Evolutionary conservation across 2,113 vertebrate species (phyloP), one percentile per base, ranked within the genome.

Genomic region (Aphyosemion australe): DNA sequence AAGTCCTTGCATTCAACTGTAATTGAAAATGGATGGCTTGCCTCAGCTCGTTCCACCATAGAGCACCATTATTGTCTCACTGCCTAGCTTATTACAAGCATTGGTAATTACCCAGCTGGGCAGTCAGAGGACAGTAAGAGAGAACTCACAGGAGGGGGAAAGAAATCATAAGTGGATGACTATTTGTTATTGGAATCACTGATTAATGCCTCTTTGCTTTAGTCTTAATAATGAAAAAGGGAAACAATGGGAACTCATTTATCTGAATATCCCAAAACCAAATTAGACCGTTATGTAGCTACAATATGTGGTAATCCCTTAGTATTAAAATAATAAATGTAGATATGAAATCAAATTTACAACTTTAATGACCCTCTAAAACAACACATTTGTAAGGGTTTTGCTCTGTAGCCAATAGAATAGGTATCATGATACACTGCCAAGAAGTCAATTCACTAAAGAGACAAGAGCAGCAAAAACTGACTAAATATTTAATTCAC

Each of bases 161-260:
- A 15, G 43, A 49, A 26, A 26, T 26, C 26, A 26, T 61, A 74
- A 72, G 74, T 58, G 52, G 51, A 59, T 45, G 51, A 34, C 46
- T 63, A 39, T 60, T 32, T 53, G 50, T 72, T 71, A 63, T 37
- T 48, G 50, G 56, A 78, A 66, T 42, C 54, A 20, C 60, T 80
- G 74, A 87, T 79, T 80, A 82, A 88, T 82, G 68, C 49, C 56
- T 46, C 82, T 74, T 68, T 68, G 71, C 61, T 79, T 68, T 67
- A 76, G 81, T 78, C 51, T 50, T 65, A 61, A 83, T 62, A 82
- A 86, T 54, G 50, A 84, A 62, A 71, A 77, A 62, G 21, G 43
- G 56, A 69, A 64, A 52, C 12, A 61, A 48, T 12, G 47, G 5
- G 66, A 68, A 62, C 12, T 50, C 34, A 77, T 89, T 78, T 56